Conservation (phyloP, 2,888 invertebrate species). For the Neoaliturus tenellus region DNA sequence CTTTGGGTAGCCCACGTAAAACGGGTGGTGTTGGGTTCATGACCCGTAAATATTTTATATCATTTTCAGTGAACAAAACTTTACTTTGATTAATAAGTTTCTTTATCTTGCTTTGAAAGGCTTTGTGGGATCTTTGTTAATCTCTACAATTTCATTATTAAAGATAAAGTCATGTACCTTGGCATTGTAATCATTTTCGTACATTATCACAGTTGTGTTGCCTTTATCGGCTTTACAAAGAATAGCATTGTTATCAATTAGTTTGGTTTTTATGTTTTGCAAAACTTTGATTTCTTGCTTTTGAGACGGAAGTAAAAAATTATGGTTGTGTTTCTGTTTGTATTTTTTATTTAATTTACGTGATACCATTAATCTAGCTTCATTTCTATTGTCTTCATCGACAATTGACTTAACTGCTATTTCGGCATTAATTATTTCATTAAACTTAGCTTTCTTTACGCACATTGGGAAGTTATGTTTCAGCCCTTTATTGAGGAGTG, state of each 20-base stretch:
- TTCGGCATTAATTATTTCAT: no score
- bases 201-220: not conserved
- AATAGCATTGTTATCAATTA: not conserved
- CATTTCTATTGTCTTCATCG: no score
- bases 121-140: not conserved
- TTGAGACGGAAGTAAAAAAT: no score
- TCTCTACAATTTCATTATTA: not conserved
- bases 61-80: not conserved
- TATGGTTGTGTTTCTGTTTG: no score
- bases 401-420: no score
- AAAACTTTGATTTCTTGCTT: no score
- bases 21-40: not conserved
- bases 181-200: not conserved
- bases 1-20: constrained; percentile 20
- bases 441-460: no score
- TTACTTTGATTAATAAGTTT: not conserved
- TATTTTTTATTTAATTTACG: no score
- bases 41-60: not conserved
- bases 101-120: not conserved
- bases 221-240: constrained; percentile 28
- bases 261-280: not conserved
- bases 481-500: no score
- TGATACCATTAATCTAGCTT: no score
- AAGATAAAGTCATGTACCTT: not conserved
- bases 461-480: no score